These are phyloP conservation scores for Panagrolaimus sp. DNA, from an alignment of 1,140 invertebrate species.

Conservation along the genomic window DNA sequence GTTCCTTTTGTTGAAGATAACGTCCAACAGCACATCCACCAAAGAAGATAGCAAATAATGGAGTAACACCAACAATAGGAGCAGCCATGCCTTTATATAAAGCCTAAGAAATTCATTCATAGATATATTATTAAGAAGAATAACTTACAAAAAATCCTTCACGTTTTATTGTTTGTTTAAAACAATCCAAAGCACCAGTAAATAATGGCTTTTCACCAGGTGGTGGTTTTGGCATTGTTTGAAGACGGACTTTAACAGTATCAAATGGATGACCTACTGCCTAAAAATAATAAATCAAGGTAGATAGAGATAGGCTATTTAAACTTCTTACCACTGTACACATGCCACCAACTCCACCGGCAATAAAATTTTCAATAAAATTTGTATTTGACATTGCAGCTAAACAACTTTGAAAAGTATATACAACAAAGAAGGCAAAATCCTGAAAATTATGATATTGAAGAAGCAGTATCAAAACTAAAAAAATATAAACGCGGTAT, in stretches of 20 bases:
- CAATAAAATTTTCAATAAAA: conserved; percentile 84
- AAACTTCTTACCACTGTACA: conserved; percentile 71
- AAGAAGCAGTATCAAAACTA: too few species aligned
- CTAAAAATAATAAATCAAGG: background rate
- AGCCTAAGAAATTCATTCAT: conserved; percentile 60
- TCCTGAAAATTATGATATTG: too few species aligned
- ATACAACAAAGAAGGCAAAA: too few species aligned
- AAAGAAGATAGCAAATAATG: conserved; percentile 80
- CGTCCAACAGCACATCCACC: conserved; percentile 91
- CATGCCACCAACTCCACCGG: conserved; percentile 90
- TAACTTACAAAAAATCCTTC: conserved; percentile 66
- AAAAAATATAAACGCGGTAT: too few species aligned
- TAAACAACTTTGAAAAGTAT: background rate
- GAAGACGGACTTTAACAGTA: conserved; percentile 73
- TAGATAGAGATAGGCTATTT: background rate
- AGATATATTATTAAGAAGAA: background rate
- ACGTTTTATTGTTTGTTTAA: conserved; percentile 78
- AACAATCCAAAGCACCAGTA: conserved; percentile 84
- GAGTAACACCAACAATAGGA: conserved; percentile 66
- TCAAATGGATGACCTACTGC: conserved; percentile 87
- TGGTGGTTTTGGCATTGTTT: conserved; percentile 78
- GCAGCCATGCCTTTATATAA: conserved; percentile 69
- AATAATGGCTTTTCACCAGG: conserved; percentile 74
- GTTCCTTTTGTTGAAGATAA: conserved; percentile 66
- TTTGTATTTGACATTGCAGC: conserved; percentile 39